A percentile compares a stretch with the other conserved stretches of the same genome.
Conservation (phyloP, 2,888 invertebrate genomes). For the Drosophila paramelanica region DNA sequence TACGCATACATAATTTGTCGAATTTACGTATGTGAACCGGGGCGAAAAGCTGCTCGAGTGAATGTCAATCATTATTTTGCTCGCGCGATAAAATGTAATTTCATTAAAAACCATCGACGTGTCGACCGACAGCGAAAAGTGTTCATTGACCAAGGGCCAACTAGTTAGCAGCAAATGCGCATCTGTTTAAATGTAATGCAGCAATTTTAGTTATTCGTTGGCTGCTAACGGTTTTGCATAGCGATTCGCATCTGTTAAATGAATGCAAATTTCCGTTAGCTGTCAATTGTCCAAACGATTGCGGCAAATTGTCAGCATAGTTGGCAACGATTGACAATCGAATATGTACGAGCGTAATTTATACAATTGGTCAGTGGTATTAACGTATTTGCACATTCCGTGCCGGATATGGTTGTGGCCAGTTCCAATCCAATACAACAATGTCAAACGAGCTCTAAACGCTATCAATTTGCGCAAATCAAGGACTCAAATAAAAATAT, state of each 20-base stretch:
- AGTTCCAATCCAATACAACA: slow-evolving; percentile 13
- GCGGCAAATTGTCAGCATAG: slow-evolving; percentile 46
- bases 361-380: slow-evolving; percentile 26
- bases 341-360: slow-evolving; percentile 30
- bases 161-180: slow-evolving; percentile 1
- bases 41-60: slow-evolving; percentile 40
- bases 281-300: slow-evolving; percentile 41
- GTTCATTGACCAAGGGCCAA: slow-evolving; percentile 2
- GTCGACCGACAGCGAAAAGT: slow-evolving; percentile 9
- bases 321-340: slow-evolving; percentile 34
- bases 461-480: not conserved
- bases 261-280: slow-evolving; percentile 39
- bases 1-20: not conserved
- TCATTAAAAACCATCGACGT: slow-evolving; percentile 47
- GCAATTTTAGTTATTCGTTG: slow-evolving; percentile 5
- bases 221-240: slow-evolving; percentile 12
- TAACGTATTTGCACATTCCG: slow-evolving; percentile 25
- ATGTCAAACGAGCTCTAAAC: slow-evolving; percentile 2
- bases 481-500: not conserved
- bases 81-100: slow-evolving; percentile 58
- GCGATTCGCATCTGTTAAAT: slow-evolving; percentile 41
- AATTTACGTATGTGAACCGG: not conserved
- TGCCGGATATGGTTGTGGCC: slow-evolving; percentile 36
- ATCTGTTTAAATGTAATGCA: slow-evolving; percentile 15
- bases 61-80: slow-evolving; percentile 58